These are phyloP conservation scores for Magallana angulata DNA, from an alignment of 1,140 invertebrate species.

Conservation along the genomic window DNA sequence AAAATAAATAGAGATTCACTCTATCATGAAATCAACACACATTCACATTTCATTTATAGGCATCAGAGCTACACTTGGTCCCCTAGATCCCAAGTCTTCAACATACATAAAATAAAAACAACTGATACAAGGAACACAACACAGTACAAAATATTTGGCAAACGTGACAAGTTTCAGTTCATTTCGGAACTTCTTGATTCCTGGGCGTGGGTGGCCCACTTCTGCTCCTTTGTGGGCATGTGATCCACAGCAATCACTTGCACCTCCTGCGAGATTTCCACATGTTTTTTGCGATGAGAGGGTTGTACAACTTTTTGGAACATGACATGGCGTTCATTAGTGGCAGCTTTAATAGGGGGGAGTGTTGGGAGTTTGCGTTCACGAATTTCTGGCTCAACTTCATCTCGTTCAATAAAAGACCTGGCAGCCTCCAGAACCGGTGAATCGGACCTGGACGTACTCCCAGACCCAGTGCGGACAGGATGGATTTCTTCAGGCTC, in stretches of 20 bases:
- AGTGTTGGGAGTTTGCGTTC: conserved; percentile 60
- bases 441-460: conserved; percentile 53
- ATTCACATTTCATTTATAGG: background rate
- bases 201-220: conserved; percentile 60
- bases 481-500: conserved; percentile 48
- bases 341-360: conserved; percentile 40
- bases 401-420: conserved; percentile 50
- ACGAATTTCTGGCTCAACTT: conserved; percentile 35
- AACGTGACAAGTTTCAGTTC: conserved; percentile 52
- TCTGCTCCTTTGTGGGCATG: conserved; percentile 53
- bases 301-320: conserved; percentile 49
- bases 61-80: background rate
- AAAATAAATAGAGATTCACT: background rate
- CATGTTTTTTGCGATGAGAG: conserved; percentile 44
- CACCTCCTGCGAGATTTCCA: conserved; percentile 59
- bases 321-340: conserved; percentile 46
- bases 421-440: conserved; percentile 53
- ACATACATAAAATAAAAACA: conserved; percentile 24
- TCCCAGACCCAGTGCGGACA: conserved; percentile 47
- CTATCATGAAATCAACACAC: conserved; percentile 8
- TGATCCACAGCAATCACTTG: conserved; percentile 68
- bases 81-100: background rate
- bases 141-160: conserved; percentile 16
- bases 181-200: conserved; percentile 69
- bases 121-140: conserved; percentile 16